Conservation (phyloP, 1,140 invertebrate species). For the Nasonia longicornis region DNA sequence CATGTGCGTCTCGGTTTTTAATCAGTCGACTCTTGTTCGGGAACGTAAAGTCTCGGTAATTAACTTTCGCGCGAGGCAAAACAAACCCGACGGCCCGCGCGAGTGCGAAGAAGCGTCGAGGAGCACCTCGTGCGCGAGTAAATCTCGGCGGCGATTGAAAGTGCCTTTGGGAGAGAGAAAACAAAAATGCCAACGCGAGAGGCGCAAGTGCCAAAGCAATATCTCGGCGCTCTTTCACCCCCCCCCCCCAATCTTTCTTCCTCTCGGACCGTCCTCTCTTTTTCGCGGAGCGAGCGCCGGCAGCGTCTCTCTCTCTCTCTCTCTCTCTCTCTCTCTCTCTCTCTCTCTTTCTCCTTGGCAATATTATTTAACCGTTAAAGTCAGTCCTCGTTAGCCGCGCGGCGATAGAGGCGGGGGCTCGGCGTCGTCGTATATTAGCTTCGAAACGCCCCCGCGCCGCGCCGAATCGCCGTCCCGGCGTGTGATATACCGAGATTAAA, state of each 20-base stretch:
- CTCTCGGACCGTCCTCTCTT: constrained; percentile 12
- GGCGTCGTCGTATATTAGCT: constrained; percentile 63
- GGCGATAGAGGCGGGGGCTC: constrained; percentile 62
- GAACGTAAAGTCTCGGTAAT: not conserved
- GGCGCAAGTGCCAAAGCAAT: constrained; percentile 10
- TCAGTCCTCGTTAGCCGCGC: constrained; percentile 60
- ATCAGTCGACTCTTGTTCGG: not conserved
- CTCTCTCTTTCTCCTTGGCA: constrained; percentile 32
- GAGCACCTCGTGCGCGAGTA: not conserved
- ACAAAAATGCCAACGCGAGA: not conserved
- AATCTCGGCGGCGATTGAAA: constrained; percentile 16
- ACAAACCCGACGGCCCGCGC: not conserved
- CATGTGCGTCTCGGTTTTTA: not conserved
- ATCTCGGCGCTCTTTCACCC: not conserved
- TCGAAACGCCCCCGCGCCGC: constrained; percentile 56
- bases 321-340: constrained; percentile 28
- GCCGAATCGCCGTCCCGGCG: constrained; percentile 29
- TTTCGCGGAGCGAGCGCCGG: not conserved
- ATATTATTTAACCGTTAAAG: constrained; percentile 65
- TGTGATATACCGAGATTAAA: constrained; percentile 45
- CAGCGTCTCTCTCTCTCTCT: constrained; percentile 7
- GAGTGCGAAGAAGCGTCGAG: not conserved
- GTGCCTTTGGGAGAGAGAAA: not conserved
- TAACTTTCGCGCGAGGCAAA: not conserved
- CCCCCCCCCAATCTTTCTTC: constrained; percentile 8